Evolutionary conservation across 2,113 vertebrate species (phyloP), one percentile per base, ranked within the genome.

Genomic region (Scatophagus argus): DNA sequence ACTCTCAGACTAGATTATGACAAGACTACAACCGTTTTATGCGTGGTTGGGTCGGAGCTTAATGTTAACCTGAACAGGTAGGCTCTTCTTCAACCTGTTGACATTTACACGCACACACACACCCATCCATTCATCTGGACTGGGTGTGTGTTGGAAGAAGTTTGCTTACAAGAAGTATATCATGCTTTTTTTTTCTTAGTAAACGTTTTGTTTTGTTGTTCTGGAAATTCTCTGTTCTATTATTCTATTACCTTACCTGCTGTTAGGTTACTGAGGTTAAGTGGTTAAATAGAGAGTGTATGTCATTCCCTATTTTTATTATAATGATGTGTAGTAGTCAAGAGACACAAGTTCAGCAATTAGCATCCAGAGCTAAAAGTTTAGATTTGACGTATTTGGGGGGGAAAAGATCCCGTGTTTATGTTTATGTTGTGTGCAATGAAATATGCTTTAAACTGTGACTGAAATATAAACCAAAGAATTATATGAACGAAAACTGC

Each of bases 1-100:
- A 93, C 94, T 13, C 71, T 94, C 27, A 80, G 93, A 60, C 27
- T 94, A 29, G 78, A 92, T 43, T 83, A 16, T 59, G 85, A 39
- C 10, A 74, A 46, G 21, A 52, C 31, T 4, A 74, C 52, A 3
- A 39, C 6, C 0, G 78, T 88, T 0, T 0, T 92, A 2, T 94
- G 47, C 47, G 92, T 95, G 58, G 60, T 95, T 1, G 93, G 92
- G 2, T 88, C 91, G 8, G 86, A 91, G 13, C 74, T 93, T 2
- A 74, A 32, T 0, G 70, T 92, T 2, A 82, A 89, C 69, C 25
- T 94, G 36, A 54, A 77, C 90, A 94, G 94, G 94, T 95, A 87
- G 5, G 64, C 6, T 27, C 0, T 8, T 10, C 3, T 10, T 27
- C 11, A 16, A 11, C 11, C 27, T 34, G 31, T 7, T 29, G 6